Base-by-base conservation (phyloP, 64 coral and sea anemone species). In the Pocillopora damicornis region DNA sequence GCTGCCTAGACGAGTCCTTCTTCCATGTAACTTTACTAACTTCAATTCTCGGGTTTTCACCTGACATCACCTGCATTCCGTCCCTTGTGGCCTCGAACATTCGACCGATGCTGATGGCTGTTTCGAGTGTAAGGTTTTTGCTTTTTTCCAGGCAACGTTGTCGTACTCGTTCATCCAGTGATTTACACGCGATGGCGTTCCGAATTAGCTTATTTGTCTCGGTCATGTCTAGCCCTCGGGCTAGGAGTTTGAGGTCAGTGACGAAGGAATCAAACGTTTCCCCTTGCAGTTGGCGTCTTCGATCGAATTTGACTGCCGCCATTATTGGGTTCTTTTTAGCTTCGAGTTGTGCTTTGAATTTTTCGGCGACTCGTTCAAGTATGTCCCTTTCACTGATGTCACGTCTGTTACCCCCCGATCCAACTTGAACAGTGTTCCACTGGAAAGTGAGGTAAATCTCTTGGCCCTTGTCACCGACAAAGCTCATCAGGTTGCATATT, bases 131-230 rank as follows among this genome's bases (percentile, higher is more conserved):
- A 51, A 7, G 42, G 42, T 51, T 51, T 45, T 51, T 51, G 7
- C 42, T 51, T 51, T 51, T 51, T 51, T 51, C 42, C 7, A 59
- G 37, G 75, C 75, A 77, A 37, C 42, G 42, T 51, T 51, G 7
- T 51, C 79, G 35, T 30, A 93, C 91, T 67, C 80, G 9, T 78
- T 93, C 75, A 20, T 89, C 71, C 20, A 63, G 37, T 13, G 86
- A 89, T 82, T 88, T 93, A 15, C 77, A 93, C 15, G 79, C 91
- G 11, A 89, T 93, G 6, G 87, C 87, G 88, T 93, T 93, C 12
- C 91, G 35, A 58, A 83, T 89, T 30, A 77, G 26, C 37, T 89
- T 89, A 16, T 93, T 87, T 34, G 76, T 65, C 22, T 88, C 91
- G 61, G 10, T 81, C 22, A 91, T 71, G 23, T 56, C 81, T 26